Conservation (phyloP, 2,797 vertebrate genomes). For the Tolypeutes matacus region DNA sequence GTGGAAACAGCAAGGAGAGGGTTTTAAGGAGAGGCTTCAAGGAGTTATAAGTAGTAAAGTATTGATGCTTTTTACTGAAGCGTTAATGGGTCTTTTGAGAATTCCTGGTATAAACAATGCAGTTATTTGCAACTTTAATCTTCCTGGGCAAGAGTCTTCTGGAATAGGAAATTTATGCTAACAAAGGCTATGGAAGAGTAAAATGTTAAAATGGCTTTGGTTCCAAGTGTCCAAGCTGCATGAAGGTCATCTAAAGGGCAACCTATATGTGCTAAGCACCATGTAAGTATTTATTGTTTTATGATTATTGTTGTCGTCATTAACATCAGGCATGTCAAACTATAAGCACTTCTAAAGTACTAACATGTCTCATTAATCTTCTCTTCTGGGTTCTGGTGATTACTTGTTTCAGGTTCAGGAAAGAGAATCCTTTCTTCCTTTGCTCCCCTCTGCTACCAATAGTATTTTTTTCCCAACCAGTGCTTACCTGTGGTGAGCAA, state of each 20-base stretch:
- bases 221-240: neutral
- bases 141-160: neutral
- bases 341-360: neutral
- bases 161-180: neutral
- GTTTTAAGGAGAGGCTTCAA: neutral
- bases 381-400: neutral
- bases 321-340: neutral
- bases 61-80: neutral
- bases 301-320: neutral
- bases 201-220: neutral
- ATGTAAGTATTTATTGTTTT: neutral
- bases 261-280: neutral
- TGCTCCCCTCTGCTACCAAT: no score
- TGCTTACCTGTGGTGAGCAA: neutral
- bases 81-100: neutral
- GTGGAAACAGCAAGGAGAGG: neutral
- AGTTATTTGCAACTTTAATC: neutral
- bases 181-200: neutral
- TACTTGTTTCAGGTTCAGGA: conserved; percentile 1
- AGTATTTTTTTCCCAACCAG: neutral
- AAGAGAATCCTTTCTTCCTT: neutral
- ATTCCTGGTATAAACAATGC: neutral
- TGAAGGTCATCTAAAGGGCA: neutral
- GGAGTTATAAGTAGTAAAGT: no score
- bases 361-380: neutral